Evolutionary conservation across 1,140 invertebrate species (phyloP), one percentile per base, ranked within the genome.

Genomic region (Drosophila ercepeae): DNA sequence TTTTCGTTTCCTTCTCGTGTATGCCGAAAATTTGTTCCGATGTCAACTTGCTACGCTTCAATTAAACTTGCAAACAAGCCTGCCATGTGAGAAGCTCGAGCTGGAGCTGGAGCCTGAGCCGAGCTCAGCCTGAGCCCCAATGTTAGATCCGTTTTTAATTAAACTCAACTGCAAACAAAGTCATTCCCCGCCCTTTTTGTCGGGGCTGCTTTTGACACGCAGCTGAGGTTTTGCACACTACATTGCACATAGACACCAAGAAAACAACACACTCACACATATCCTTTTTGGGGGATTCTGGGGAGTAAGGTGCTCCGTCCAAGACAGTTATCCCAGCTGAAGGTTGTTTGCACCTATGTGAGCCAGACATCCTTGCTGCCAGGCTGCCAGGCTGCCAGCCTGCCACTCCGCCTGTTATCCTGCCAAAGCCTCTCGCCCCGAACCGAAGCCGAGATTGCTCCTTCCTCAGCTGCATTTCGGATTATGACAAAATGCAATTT

Each of bases 111-210:
- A 77, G 76, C 42, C 44, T 44, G 55, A 32, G 54, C 39, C 29
- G 29, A 32, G 77, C 68, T 42, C 39, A 34, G 64, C 39, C 55
- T 32, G 21, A 49, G 60, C 46, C 51, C 52, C 75, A 73, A 89
- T 82, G 82, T 89, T 67, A 86, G 77, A 89, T 89, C 78, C 86
- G 86, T 73, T 89, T 89, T 89, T 89, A 89, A 89, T 89, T 89
- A 89, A 89, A 89, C 78, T 88, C 71, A 82, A 89, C 86, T 76
- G 71, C 86, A 82, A 89, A 86, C 77, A 89, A 86, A 77, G 75
- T 81, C 79, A 81, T 78, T 19, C 21, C 48, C n/a, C 34, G 46
- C 41, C 41, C 53, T 67, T 46, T 61, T 54, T 53, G 52, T 45
- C 27, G 4, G 44, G 48, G 45, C 48, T 34, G 75, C 65, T 48